Percentiles rank a stretch among this genome's conserved stretches.
Conservation (phyloP, 2,113 vertebrate species). For the Lampris incognitus region DNA sequence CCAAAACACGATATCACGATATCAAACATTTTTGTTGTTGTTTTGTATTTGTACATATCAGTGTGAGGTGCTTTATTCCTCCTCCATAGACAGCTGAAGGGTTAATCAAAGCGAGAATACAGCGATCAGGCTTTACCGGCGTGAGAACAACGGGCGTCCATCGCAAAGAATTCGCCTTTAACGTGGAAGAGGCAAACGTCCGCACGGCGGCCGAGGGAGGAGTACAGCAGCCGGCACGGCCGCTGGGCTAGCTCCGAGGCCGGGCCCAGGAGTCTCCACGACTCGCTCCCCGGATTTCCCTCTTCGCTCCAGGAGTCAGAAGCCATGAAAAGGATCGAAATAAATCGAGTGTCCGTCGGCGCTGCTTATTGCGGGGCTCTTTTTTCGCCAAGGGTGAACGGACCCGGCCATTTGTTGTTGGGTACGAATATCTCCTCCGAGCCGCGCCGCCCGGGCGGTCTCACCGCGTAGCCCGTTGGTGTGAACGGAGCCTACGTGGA, state of each 20-base stretch:
- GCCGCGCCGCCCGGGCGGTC: not conserved
- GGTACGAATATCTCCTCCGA: conserved; percentile 40
- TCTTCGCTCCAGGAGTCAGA: conserved; percentile 60
- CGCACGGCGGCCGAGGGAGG: conserved; percentile 66
- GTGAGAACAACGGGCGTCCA: conserved; percentile 83
- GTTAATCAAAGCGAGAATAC: not conserved
- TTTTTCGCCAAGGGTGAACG: conserved; percentile 25
- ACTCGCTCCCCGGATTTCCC: conserved; percentile 40
- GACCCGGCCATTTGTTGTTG: conserved; percentile 13
- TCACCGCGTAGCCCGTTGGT: too few species aligned
- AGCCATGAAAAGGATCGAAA: conserved; percentile 63
- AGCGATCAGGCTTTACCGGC: conserved; percentile 62
- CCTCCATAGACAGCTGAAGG: not conserved
- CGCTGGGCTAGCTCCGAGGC: conserved; percentile 72
- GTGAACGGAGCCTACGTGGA: too few species aligned
- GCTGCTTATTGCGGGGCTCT: not conserved
- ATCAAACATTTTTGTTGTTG: too few species aligned
- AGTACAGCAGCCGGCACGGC: conserved; percentile 76
- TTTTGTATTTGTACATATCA: not conserved
- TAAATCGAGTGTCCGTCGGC: conserved; percentile 29
- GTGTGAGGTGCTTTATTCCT: not conserved
- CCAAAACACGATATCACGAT: too few species aligned
- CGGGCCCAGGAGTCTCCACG: conserved; percentile 77
- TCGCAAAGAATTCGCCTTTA: conserved; percentile 77
- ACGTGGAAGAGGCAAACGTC: conserved; percentile 81